A percentile compares a stretch with the other conserved stretches of the same genome.
Evolutionary conservation across 2,797 vertebrate genomes (phyloP).

Genomic region (Hippoglossus hippoglossus): DNA sequence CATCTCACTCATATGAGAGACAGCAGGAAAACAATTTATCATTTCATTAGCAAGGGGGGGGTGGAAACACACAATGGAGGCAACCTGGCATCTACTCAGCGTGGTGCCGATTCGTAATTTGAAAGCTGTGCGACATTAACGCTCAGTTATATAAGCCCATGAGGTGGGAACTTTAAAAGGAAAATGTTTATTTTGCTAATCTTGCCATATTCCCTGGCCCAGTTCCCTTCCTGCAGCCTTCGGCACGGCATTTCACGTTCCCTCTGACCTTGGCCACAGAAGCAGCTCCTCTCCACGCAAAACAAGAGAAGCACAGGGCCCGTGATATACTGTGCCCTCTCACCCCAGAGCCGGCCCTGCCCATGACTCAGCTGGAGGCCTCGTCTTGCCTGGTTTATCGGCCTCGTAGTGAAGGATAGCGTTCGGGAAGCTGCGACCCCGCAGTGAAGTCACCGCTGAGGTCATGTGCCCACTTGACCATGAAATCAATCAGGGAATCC

Average conservation of each 20-base stretch:
- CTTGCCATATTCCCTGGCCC: conserved; percentile 14
- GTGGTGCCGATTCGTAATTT: conserved; percentile 30
- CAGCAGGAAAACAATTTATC: conserved; percentile 20
- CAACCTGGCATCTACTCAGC: conserved; percentile 34
- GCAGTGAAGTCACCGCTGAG: conserved; percentile 23
- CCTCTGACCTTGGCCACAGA: conserved; percentile 29
- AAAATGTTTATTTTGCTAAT: conserved; percentile 36
- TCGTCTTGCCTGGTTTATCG: conserved; percentile 46
- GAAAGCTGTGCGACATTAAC: conserved; percentile 17
- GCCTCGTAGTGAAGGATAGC: conserved; percentile 40
- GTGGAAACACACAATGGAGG: conserved; percentile 17
- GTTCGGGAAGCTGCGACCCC: conserved; percentile 33
- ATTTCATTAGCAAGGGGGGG: conserved; percentile 33
- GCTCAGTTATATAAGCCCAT: conserved; percentile 23
- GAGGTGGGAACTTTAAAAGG: conserved; percentile 13
- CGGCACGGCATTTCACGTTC: conserved; percentile 24
- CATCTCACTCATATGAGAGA: conserved; percentile 13
- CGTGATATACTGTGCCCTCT: conserved; percentile 65
- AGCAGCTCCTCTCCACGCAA: conserved; percentile 21
- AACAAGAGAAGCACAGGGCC: conserved; percentile 45
- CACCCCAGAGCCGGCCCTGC: conserved; percentile 37
- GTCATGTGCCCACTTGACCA: conserved; percentile 53
- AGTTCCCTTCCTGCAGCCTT: conserved; percentile 22
- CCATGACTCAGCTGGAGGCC: conserved; percentile 51
- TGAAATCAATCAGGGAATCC: conserved; percentile 45